phyloP scores from a whole-genome alignment of 2,888 invertebrate genomes.

The Scaeva pyrastri region DNA sequence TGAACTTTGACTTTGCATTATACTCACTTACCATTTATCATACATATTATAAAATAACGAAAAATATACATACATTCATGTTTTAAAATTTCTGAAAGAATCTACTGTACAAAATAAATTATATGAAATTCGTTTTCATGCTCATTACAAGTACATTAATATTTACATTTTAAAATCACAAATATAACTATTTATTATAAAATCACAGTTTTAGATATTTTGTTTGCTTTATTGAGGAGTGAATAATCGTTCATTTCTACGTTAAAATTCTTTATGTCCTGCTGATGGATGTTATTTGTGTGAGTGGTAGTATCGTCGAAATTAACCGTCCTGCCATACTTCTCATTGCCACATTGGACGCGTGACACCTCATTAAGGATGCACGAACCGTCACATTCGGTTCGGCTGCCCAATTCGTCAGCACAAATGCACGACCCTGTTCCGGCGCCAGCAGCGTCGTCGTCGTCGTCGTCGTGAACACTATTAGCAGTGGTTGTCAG shows the following conservation, averaged over 20 bases:
- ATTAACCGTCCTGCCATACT: slow-evolving; percentile 36
- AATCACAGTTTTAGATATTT: slow-evolving; percentile 67
- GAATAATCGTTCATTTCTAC: slow-evolving; percentile 60
- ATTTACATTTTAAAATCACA: slow-evolving; percentile 49
- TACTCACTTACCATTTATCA: background rate
- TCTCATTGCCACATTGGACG: slow-evolving; percentile 72
- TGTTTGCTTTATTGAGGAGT: slow-evolving; percentile 38
- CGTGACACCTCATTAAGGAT: slow-evolving; percentile 81
- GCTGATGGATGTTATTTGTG: slow-evolving; percentile 28
- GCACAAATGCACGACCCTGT: slow-evolving; percentile 79
- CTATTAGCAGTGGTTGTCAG: slow-evolving; percentile 62
- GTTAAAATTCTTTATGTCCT: slow-evolving; percentile 20
- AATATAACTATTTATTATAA: slow-evolving; percentile 31
- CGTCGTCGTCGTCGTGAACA: background rate
- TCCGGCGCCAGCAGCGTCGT: background rate
- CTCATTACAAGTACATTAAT: background rate
- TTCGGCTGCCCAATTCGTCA: slow-evolving; percentile 80
- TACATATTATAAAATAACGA: background rate
- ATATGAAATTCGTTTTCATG: background rate
- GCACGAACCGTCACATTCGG: slow-evolving; percentile 80
- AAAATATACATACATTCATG: background rate
- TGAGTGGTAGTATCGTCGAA: slow-evolving; percentile 20
- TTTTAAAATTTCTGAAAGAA: background rate
- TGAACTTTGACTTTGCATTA: slow-evolving; percentile 3
- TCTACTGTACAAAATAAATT: slow-evolving; percentile 16